Evolutionary conservation across 2,113 vertebrate genomes (phyloP).

Genomic region (Macheiramphus alcinus): DNA sequence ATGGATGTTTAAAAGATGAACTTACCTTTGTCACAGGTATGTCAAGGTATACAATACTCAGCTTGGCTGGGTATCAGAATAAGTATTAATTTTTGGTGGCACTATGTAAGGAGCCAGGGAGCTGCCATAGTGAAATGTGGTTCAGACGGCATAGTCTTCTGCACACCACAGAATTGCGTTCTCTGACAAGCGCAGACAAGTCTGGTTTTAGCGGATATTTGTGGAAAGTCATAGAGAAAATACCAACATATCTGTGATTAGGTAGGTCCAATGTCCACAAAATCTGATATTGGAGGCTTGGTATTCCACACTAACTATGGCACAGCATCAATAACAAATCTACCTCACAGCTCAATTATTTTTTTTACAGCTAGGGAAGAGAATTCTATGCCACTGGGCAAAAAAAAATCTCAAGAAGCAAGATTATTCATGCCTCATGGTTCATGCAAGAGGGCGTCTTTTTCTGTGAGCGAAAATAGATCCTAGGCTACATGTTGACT

Average conservation of each 20-base stretch:
- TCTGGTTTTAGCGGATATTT: not conserved
- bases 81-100: not conserved
- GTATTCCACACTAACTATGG: not conserved
- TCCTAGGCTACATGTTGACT: not conserved
- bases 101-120: not conserved
- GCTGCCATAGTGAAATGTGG: fast-evolving
- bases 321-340: not conserved
- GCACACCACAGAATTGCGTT: not conserved
- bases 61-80: not conserved
- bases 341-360: not conserved
- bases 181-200: not conserved
- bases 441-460: not conserved
- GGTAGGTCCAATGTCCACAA: not conserved
- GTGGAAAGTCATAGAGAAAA: not conserved
- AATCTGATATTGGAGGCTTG: not conserved
- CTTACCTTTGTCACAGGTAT: not conserved
- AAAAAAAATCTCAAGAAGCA: not conserved
- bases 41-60: not conserved
- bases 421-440: not conserved
- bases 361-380: not conserved
- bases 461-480: not conserved
- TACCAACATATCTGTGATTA: not conserved
- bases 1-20: not conserved
- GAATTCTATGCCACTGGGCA: not conserved
- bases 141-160: not conserved